Percentiles rank a stretch among this genome's conserved stretches.
phyloP scores from a whole-genome alignment of 1,140 invertebrate genomes.

The Caenorhabditis tropicalis region DNA sequence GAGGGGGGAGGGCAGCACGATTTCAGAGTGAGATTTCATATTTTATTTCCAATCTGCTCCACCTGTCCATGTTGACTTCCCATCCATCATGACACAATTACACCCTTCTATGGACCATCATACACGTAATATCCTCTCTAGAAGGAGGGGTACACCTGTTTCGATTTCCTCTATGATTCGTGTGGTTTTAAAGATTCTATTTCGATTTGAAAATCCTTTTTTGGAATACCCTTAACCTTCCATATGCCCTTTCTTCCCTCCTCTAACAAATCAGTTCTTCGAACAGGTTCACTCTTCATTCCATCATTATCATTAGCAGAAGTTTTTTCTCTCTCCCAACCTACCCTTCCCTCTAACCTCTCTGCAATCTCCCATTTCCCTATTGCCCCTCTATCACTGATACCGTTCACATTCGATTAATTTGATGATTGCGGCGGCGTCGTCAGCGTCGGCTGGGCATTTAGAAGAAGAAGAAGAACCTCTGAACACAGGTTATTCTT shows the following conservation, averaged over 20 bases:
- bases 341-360: background rate
- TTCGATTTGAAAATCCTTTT: no score
- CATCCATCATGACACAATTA: background rate
- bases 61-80: background rate
- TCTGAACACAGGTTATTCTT: background rate
- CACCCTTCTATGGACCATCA: background rate
- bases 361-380: background rate
- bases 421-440: conserved; percentile 10
- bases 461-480: background rate
- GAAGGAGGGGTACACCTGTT: background rate
- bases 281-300: background rate
- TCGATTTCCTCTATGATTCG: no score
- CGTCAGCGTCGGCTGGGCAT: background rate
- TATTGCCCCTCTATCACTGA: conserved; percentile 5
- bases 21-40: no score
- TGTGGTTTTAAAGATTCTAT: background rate
- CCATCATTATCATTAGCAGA: background rate
- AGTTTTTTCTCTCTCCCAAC: background rate
- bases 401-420: conserved; percentile 30
- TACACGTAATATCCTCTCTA: background rate
- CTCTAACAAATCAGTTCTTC: background rate
- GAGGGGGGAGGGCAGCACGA: no score
- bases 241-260: background rate
- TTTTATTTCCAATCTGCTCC: no score
- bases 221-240: background rate